Conservation (phyloP, 2,888 invertebrate genomes). For the Acanthosepion esculentum region DNA sequence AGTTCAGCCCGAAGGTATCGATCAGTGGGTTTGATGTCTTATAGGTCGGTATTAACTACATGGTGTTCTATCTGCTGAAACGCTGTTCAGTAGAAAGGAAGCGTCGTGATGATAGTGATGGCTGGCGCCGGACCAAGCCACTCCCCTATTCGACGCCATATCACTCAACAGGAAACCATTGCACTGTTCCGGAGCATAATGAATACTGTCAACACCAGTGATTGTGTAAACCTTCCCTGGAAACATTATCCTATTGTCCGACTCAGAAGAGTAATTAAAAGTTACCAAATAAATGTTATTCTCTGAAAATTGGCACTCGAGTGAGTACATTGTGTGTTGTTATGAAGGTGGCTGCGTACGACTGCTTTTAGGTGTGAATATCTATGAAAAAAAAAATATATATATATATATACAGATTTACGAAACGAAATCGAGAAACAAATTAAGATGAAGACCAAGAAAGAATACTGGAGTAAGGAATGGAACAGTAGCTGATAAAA, state of each 20-base stretch:
- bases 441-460: too few relatives aligned
- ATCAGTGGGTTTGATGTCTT: not conserved
- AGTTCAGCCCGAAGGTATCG: not conserved
- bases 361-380: not conserved
- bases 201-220: not conserved
- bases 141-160: not conserved
- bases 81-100: not conserved
- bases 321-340: not conserved
- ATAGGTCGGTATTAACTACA: not conserved
- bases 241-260: conserved; percentile 8
- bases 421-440: too few relatives aligned
- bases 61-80: not conserved
- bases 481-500: too few relatives aligned
- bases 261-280: not conserved
- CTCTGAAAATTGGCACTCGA: not conserved
- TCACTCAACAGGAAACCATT: not conserved
- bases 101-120: not conserved
- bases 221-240: conserved; percentile 1
- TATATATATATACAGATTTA: too few relatives aligned
- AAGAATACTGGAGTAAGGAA: too few relatives aligned
- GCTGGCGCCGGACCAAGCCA: not conserved
- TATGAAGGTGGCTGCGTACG: not conserved
- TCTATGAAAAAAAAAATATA: too few relatives aligned
- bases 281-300: not conserved
- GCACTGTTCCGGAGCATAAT: not conserved